phyloP scores from a whole-genome alignment of 2,797 vertebrate species.

The Etheostoma nigrum region DNA sequence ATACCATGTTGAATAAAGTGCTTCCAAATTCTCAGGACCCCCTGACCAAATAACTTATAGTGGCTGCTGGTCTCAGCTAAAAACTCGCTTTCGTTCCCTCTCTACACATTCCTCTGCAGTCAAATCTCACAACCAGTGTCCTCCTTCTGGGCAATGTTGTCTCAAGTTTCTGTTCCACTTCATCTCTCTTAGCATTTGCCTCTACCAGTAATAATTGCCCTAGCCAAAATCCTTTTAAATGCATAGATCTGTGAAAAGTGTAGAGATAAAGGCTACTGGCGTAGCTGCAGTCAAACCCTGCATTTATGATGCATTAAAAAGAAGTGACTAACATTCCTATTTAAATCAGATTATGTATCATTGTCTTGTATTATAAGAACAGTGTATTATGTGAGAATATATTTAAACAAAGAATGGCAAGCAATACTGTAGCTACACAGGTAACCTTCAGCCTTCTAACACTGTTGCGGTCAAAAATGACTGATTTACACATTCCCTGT shows the following conservation, averaged over 20 bases:
- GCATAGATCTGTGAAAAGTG: constrained; percentile 61
- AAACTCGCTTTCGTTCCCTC: constrained; percentile 37
- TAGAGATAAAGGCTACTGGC: constrained; percentile 48
- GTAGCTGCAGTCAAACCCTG: constrained; percentile 35
- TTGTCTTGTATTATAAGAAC: not conserved
- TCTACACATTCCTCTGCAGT: constrained; percentile 43
- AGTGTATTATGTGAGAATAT: not conserved
- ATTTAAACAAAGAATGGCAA: not conserved
- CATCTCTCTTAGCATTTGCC: constrained; percentile 60
- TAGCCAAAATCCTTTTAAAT: constrained; percentile 67
- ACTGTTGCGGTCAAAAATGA: too few relatives aligned
- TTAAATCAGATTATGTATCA: not conserved
- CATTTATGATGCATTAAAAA: constrained; percentile 42
- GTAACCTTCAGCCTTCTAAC: not conserved
- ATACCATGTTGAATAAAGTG: constrained; percentile 47
- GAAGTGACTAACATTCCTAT: not conserved
- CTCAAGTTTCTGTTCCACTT: constrained; percentile 71
- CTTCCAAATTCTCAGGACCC: constrained; percentile 35
- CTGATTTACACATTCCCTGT: too few relatives aligned
- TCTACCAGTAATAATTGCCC: constrained; percentile 66
- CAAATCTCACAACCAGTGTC: constrained; percentile 50
- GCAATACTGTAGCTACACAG: not conserved
- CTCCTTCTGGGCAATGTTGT: constrained; percentile 58
- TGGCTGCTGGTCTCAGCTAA: constrained; percentile 44
- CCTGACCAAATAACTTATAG: constrained; percentile 48